Base-by-base conservation (phyloP, 1,140 invertebrate species). In the Pseudoatta argentina region DNA sequence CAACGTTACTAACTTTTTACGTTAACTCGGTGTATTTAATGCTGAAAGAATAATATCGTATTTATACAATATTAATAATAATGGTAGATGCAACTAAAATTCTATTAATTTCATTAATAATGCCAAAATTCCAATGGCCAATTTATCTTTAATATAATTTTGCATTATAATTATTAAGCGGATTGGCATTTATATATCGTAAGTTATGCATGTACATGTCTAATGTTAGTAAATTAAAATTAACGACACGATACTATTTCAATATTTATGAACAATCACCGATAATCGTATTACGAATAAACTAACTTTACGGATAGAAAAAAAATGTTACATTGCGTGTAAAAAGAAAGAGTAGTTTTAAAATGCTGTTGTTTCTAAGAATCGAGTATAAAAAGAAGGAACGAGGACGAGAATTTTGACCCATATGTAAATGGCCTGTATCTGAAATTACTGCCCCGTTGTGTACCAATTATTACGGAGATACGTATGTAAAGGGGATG, bases 401-500 rank as follows among this genome's bases (percentile, higher is more conserved):
- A 73, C 12, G 24, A 27, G 39, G 57, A 24, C 24, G 27, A 83
- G 69, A 73, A 18, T 73, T 51, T 69, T 75, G 27, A 63, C 39
- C 69, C 57, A 57, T 51, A 83, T 83, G 69, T 63, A 83, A 82
- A 82, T 82, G 79, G 48, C 24, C 39, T 82, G 77, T 89, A 86
- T 90, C 89, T 90, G 89, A 90, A 79, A 76, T 90, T 79, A 69
- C 85, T 78, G 86, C 76, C 89, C 89, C 89, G 89, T 89, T 89
- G 88, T 87, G 86, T 90, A 89, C 87, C 86, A 90, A 90, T 90
- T 90, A 90, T 78, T 76, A 71, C 88, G 79, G 73, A 87, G 86
- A 89, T 87, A 87, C 78, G 82, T 72, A 82, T 61, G 79, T 88
- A 89, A 89, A 87, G 88, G 88, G 88, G 85, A 83, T 86, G 73